Conservation (phyloP, 2,113 vertebrate species). For the Corythoichthys intestinalis region DNA sequence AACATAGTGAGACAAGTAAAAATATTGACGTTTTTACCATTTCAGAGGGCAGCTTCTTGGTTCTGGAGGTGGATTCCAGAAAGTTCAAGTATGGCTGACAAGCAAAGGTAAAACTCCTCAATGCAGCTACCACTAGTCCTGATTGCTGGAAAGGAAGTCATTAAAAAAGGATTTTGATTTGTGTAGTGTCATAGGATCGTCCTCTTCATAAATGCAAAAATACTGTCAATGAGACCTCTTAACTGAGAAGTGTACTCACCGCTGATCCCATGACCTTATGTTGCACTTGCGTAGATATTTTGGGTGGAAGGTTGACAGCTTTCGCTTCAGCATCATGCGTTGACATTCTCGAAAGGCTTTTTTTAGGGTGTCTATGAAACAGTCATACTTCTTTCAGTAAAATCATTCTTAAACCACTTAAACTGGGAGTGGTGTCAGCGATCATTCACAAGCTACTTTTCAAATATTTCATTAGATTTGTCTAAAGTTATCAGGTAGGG, state of each 20-base stretch:
- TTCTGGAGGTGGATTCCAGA: constrained; percentile 72
- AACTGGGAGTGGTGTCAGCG: no score
- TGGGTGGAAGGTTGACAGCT: not conserved
- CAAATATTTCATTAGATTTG: no score
- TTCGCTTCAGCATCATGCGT: not conserved
- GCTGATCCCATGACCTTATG: not conserved
- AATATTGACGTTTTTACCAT: constrained; percentile 15
- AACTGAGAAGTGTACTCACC: not conserved
- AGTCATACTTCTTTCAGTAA: not conserved
- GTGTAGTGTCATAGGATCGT: not conserved
- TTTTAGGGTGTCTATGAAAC: not conserved
- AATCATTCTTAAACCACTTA: no score
- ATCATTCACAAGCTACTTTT: no score
- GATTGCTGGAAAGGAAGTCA: constrained; percentile 53
- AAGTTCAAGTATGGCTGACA: constrained; percentile 78
- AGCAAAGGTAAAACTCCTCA: constrained; percentile 69
- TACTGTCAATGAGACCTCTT: not conserved
- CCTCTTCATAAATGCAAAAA: not conserved
- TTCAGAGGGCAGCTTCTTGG: constrained; percentile 42
- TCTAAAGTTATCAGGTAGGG: no score
- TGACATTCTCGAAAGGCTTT: not conserved
- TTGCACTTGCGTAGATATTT: not conserved
- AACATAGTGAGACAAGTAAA: no score
- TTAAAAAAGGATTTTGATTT: not conserved
- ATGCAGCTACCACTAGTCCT: constrained; percentile 57